Conservation (phyloP, 92 coral and sea anemone genomes). For the Anthopleura xanthogrammica region DNA sequence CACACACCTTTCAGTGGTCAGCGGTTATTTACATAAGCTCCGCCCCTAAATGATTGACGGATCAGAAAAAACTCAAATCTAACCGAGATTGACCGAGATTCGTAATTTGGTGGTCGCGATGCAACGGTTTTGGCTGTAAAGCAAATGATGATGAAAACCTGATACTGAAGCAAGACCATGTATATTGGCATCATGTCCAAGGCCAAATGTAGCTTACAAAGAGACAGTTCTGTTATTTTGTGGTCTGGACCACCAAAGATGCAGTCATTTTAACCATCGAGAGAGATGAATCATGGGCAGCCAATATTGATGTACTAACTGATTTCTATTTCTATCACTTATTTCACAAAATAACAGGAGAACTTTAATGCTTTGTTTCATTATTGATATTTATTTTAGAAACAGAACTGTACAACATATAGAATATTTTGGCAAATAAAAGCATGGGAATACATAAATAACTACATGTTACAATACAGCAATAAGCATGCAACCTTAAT, state of each 20-base stretch:
- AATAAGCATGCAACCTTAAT: too few relatives aligned
- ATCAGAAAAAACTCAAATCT: background rate
- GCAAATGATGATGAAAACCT: constrained; percentile 11
- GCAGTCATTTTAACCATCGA: too few relatives aligned
- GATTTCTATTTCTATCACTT: too few relatives aligned
- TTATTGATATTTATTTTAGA: too few relatives aligned
- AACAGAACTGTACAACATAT: too few relatives aligned
- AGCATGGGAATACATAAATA: too few relatives aligned
- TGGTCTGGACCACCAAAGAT: background rate
- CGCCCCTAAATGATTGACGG: background rate
- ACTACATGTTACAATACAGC: too few relatives aligned
- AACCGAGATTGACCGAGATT: background rate
- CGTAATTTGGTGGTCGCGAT: constrained; percentile 8
- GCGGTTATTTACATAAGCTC: background rate
- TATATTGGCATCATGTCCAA: constrained; percentile 55
- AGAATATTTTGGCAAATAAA: too few relatives aligned
- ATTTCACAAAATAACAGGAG: too few relatives aligned
- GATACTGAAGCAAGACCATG: constrained; percentile 27
- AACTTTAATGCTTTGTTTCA: too few relatives aligned
- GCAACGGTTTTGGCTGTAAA: constrained; percentile 18
- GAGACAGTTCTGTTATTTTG: background rate
- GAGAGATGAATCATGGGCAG: too few relatives aligned
- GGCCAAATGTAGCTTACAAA: constrained; percentile 38
- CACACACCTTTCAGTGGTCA: background rate
- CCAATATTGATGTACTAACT: too few relatives aligned